Base-by-base conservation (phyloP, 2,888 invertebrate genomes). In the Cylindroiulus punctatus region DNA sequence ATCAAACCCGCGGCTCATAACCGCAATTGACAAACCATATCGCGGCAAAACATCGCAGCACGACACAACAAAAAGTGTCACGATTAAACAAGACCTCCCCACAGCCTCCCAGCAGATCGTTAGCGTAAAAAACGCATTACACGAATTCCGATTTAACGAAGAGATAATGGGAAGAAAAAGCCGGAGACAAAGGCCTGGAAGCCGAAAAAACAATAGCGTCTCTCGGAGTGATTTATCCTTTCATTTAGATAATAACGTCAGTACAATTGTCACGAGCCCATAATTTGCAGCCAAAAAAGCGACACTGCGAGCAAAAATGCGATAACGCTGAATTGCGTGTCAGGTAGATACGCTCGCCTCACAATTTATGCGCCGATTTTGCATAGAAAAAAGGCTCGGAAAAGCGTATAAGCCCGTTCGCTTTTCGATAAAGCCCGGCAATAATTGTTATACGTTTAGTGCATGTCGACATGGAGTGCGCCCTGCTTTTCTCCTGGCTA, bases 101-200 rank as follows among this genome's bases (percentile, higher is more conserved):
- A n/a, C 52, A n/a, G 12, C 52, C 52, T 52, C 52, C n/a, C n/a
- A 1, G 7, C 52, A 52, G 52, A 52, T 52, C 52, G 52, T 52
- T 52, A 52, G 52, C 52, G 52, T 52, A 52, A 52, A 52, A 52
- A 52, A 52, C 52, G 52, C 52, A 52, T 52, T 52, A 52, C 52
- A 1, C 52, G 52, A 52, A 52, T 52, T 52, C n/a, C 52, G 52
- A 52, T 52, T 52, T 52, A n/a, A 52, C 52, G 52, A 52, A 52
- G 52, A 52, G 52, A 52, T 52, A 52, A 52, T 52, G n/a, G 52
- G 52, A n/a, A n/a, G 52, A 52, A 52, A 52, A 52, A 52, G 52
- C n/a, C 1, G 19, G 52, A 52, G 52, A 19, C 52, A 52, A 52
- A 52, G n/a, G 52, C 52, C 52, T 52, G n/a, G 1, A 52, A 52